Conservation (phyloP, 2,888 invertebrate species). For the Nomada flava region DNA sequence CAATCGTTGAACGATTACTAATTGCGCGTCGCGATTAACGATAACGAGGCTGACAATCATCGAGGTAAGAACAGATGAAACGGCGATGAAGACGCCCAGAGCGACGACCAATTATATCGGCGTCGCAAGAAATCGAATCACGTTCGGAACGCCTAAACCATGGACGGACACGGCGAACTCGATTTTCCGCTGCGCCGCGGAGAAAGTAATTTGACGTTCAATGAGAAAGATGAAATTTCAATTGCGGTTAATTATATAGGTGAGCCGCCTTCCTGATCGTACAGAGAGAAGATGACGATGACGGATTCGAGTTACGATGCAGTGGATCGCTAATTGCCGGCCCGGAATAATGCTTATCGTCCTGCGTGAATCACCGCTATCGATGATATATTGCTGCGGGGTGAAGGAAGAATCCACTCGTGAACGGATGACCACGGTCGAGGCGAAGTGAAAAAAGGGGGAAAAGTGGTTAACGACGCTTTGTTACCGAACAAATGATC, state of each 20-base stretch:
- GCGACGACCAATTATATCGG: conserved; percentile 34
- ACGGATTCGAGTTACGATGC: conserved; percentile 60
- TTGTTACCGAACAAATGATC: conserved; percentile 15
- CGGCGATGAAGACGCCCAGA: too few relatives aligned
- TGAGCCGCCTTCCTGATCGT: conserved; percentile 38
- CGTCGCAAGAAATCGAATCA: too few relatives aligned
- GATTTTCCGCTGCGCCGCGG: conserved; percentile 2
- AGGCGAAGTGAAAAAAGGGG: neutral
- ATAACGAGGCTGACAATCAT: too few relatives aligned
- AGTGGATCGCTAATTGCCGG: conserved; percentile 56
- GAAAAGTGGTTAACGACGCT: conserved; percentile 27
- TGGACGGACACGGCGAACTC: too few relatives aligned
- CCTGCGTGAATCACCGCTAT: conserved; percentile 49
- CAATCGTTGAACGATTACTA: too few relatives aligned
- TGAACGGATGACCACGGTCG: neutral
- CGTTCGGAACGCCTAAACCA: too few relatives aligned
- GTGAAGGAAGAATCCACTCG: neutral
- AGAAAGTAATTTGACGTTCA: conserved; percentile 46
- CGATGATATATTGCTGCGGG: conserved; percentile 42
- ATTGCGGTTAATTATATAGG: conserved; percentile 58
- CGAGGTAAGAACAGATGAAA: too few relatives aligned
- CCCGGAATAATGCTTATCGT: conserved; percentile 46
- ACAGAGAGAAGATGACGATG: conserved; percentile 55
- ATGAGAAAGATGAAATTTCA: conserved; percentile 61
- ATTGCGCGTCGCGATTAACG: too few relatives aligned